Conservation (phyloP, 2,113 vertebrate genomes). For the Austrofundulus limnaeus region DNA sequence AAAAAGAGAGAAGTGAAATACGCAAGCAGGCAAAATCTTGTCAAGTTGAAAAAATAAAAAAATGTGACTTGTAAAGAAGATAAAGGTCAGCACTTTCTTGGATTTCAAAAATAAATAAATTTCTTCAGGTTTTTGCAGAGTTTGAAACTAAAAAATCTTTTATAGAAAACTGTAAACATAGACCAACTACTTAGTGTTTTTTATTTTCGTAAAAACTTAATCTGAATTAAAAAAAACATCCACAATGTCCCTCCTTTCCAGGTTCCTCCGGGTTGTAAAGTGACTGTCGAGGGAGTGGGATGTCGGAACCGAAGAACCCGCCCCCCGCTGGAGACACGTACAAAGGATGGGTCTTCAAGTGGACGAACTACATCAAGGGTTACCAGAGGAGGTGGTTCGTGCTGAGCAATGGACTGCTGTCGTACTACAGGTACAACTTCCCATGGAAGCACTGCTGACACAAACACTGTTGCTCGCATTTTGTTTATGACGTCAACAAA, state of each 20-base stretch:
- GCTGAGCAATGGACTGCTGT: constrained; percentile 90
- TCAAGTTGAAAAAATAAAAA: neutral
- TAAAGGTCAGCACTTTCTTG: neutral
- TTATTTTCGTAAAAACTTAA: neutral
- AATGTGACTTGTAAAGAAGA: neutral
- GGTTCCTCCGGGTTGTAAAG: constrained; percentile 37
- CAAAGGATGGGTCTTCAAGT: constrained; percentile 92
- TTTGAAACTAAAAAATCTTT: neutral
- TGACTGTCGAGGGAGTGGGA: constrained; percentile 69
- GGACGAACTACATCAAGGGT: constrained; percentile 95
- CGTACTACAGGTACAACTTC: constrained; percentile 85
- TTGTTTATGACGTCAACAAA: too few species aligned
- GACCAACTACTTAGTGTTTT: neutral
- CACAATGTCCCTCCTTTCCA: neutral
- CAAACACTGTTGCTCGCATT: too few species aligned
- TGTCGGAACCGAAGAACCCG: constrained; percentile 80
- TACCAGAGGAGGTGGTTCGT: constrained; percentile 94
- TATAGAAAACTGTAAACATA: neutral
- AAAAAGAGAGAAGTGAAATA: constrained; percentile 9
- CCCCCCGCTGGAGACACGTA: constrained; percentile 79
- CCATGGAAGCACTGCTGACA: neutral
- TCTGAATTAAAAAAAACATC: neutral
- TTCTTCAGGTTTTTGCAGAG: neutral
- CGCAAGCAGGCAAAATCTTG: neutral
- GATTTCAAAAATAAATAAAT: neutral